A percentile compares a stretch with the other conserved stretches of the same genome.
phyloP scores from a whole-genome alignment of 2,113 vertebrate genomes.

The Rattus rattus region DNA sequence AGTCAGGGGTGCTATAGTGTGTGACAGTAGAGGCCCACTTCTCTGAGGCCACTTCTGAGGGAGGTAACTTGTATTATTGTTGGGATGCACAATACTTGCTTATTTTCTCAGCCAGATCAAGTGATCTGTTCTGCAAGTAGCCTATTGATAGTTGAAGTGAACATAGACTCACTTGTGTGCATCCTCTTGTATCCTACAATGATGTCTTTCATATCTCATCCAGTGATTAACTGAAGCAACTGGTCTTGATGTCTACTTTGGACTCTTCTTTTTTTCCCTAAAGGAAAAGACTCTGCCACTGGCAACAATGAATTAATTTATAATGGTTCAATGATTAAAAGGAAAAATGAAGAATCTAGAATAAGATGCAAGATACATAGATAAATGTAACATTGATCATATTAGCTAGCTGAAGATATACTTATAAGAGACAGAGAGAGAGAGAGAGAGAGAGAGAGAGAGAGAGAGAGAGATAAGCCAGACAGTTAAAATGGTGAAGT shows the following conservation, averaged over 20 bases:
- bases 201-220: neutral
- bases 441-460: neutral
- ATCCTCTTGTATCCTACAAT: neutral
- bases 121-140: neutral
- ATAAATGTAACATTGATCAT: neutral
- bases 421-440: neutral
- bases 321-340: neutral
- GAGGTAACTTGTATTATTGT: neutral
- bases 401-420: neutral
- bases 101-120: neutral
- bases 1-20: rapidly evolving
- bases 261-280: neutral
- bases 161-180: too few relatives aligned
- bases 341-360: neutral
- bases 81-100: neutral
- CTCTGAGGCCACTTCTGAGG: neutral
- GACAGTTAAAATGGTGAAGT: neutral
- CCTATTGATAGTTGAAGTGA: neutral
- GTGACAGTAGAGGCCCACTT: neutral
- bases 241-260: neutral
- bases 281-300: neutral
- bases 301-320: neutral
- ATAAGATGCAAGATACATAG: neutral
- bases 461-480: neutral
- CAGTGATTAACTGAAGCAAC: neutral